These are phyloP conservation scores for Spodoptera exigua DNA, from an alignment of 2,888 invertebrate genomes.

Conservation along the genomic window DNA sequence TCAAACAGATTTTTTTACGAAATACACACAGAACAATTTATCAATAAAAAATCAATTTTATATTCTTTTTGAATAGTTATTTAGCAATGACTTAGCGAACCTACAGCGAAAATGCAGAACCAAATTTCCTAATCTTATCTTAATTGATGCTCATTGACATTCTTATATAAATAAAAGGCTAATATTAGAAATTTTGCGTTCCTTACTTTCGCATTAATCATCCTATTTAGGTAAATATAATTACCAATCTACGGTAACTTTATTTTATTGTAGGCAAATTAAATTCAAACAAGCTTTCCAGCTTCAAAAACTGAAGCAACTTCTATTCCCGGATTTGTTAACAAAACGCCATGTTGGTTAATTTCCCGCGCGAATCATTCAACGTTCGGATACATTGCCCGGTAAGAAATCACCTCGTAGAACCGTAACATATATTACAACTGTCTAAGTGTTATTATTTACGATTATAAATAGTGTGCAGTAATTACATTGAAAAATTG, in stretches of 20 bases:
- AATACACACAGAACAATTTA: conserved; percentile 5
- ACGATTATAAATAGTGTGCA: conserved; percentile 84
- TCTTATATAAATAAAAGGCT: conserved; percentile 48
- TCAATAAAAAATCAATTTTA: conserved; percentile 1
- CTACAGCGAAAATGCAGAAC: conserved; percentile 37
- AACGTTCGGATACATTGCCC: conserved; percentile 43
- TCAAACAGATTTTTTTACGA: conserved; percentile 12
- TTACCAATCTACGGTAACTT: conserved; percentile 62
- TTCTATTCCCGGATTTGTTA: conserved; percentile 28
- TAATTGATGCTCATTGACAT: conserved; percentile 48
- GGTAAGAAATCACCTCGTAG: conserved; percentile 52
- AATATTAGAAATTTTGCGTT: conserved; percentile 41
- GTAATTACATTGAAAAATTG: conserved; percentile 82
- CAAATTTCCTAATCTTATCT: conserved; percentile 49
- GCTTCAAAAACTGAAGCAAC: conserved; percentile 40
- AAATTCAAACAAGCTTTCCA: conserved; percentile 29
- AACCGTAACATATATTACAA: conserved; percentile 70
- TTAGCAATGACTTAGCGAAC: conserved; percentile 34
- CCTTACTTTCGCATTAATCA: conserved; percentile 35
- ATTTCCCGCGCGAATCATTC: conserved; percentile 26
- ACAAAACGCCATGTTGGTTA: conserved; percentile 21
- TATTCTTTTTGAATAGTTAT: conserved; percentile 8
- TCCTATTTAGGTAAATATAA: conserved; percentile 47
- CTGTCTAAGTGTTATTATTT: conserved; percentile 71
- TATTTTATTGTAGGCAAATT: conserved; percentile 47